Evolutionary conservation across 2,113 vertebrate genomes (phyloP), one percentile per base, ranked within the genome.

Genomic region (Grus americana): DNA sequence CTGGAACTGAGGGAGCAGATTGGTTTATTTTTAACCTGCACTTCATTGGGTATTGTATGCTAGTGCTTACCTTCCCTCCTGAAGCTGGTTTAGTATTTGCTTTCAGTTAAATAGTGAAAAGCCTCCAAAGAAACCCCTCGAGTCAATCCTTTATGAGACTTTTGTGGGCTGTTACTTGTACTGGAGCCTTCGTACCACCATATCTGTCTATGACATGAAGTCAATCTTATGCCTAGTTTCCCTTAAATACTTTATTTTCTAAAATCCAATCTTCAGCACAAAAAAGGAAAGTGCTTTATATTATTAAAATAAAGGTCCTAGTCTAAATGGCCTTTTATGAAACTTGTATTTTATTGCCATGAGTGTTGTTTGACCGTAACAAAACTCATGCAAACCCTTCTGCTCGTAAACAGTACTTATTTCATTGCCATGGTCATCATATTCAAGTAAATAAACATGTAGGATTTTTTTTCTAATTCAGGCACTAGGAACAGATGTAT

Each of bases 91-190:
- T 44, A 83, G 58, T 59, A 29, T 81, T 96, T 92, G 5, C 16
- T 94, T 93, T 78, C 26, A 18, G 26, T 81, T 66, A 86, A 66
- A 86, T 12, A 93, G 12, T 38, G 30, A 86, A 93, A 95, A 74
- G 7, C 26, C 44, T 74, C 14, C 34, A 71, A 84, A 88, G 30
- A 89, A 86, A 15, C 6, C 23, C 11, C 61, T 62, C 0, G 0
- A 74, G 44, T 52, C 32, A 88, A 85, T 8, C 2, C 10, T 86
- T 80, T 86, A 40, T 36, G n/a, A 80, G 47, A 78, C 12, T 66
- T 74, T 16, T 68, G 20, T 63, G 40, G 27, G 16, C 17, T 80
- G 13, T 42, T 84, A 30, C 29, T 78, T 65, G 29, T 86, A 32
- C 18, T 18, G 30, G n/a, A 72, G 23, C 18, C 32, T 88, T 88